Percentiles rank a stretch among this genome's conserved stretches.
Evolutionary conservation across 1,140 invertebrate genomes (phyloP).

Genomic region (Drosophila neocordata): DNA sequence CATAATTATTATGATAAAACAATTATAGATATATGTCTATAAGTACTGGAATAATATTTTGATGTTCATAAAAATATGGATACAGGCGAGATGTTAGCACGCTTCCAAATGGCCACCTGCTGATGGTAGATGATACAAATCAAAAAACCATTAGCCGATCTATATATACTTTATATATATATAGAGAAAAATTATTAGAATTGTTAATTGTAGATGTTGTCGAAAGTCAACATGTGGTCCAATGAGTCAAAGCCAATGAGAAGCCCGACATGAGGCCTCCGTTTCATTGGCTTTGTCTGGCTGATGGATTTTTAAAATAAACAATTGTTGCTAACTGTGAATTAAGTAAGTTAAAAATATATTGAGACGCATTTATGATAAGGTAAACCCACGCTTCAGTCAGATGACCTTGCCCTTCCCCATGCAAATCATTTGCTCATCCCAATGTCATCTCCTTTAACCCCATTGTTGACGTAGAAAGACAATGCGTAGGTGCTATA

Average conservation of each 20-base stretch:
- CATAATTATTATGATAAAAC: constrained; percentile 12
- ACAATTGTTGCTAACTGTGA: constrained; percentile 18
- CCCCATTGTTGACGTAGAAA: constrained; percentile 2
- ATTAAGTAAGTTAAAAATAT: constrained; percentile 25
- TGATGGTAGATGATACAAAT: constrained; percentile 44
- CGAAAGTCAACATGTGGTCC: constrained; percentile 43
- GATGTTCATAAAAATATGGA: constrained; percentile 20
- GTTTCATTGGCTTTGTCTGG: not conserved
- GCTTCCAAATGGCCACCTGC: constrained; percentile 52
- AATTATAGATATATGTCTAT: constrained; percentile 2
- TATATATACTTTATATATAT: constrained; percentile 1
- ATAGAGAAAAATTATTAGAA: constrained; percentile 14
- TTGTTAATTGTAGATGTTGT: constrained; percentile 31
- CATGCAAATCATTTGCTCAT: not conserved
- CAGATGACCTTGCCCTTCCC: constrained; percentile 5
- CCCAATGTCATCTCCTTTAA: not conserved
- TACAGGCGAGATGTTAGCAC: constrained; percentile 37
- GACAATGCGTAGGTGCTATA: not conserved
- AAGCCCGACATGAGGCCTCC: not conserved
- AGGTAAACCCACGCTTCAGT: not conserved
- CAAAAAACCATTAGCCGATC: constrained; percentile 37
- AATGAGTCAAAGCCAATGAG: constrained; percentile 33
- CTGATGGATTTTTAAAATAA: constrained; percentile 17
- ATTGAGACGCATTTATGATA: constrained; percentile 17
- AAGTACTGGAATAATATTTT: not conserved